Base-by-base conservation (phyloP, 2,888 invertebrate genomes). In the Bhutanitis thaidina region DNA sequence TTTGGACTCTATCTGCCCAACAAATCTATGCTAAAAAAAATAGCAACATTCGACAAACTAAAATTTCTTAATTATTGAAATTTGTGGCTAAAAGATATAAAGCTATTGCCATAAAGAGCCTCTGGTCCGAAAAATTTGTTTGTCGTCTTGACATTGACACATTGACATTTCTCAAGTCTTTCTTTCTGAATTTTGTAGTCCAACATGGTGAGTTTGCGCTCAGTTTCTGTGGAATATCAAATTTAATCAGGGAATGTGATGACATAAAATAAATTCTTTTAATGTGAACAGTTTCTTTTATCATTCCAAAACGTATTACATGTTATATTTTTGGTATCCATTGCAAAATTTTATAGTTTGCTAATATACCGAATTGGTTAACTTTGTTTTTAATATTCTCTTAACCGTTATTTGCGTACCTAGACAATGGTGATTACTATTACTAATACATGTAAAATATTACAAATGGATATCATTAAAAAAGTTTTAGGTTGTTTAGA, bases 171-270 rank as follows among this genome's bases (percentile, higher is more conserved):
- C 69, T 66, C 69, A 59, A 58, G 67, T 76, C 77, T 79, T 86
- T 83, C 75, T 77, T 76, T 20, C 67, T 67, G 60, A 76, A 61
- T 55, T 77, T 76, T 74, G 76, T 51, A 74, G 72, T 79, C 64
- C 80, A 83, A 79, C 85, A 88, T 88, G 88, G 88, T 88, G 79
- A 86, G 88, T 87, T 74, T 49, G 52, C 47, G 53, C 49, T 12
- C 34, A 32, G 54, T 59, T 57, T 56, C 48, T 35, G 47, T 54
- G 53, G 52, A 58, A 69, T 78, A 86, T 87, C 87, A 51, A 29
- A 57, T 46, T 52, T 59, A 80, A 88, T 87, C 87, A 20, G 46
- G 30, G 29, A 41, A 48, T 44, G 50, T 20, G 36, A 36, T 36
- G 12, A 46, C 14, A 7, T n/a, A 39, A 46, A 32, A 1, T 30